phyloP scores from a whole-genome alignment of 1,140 invertebrate species.

The Myzus persicae region DNA sequence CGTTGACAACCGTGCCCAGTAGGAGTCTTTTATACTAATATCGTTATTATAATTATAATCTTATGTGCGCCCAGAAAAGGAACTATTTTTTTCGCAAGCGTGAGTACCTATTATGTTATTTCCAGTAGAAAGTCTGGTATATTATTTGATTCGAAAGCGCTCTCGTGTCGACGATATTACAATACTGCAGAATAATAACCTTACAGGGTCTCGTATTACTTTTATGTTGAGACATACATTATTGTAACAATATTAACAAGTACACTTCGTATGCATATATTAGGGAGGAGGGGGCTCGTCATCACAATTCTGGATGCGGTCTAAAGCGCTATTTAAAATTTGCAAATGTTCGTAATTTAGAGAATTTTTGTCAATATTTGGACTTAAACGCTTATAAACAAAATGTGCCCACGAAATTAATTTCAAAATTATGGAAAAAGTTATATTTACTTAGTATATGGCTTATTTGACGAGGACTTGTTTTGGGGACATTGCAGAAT shows the following conservation, averaged over 20 bases:
- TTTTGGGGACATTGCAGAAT: too few relatives aligned
- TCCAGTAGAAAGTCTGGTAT: conserved; percentile 28
- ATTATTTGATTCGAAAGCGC: conserved; percentile 47
- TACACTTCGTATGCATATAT: neutral
- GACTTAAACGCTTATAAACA: too few relatives aligned
- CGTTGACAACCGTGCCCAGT: neutral
- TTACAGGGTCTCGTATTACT: neutral
- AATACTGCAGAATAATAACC: neutral
- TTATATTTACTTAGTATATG: too few relatives aligned
- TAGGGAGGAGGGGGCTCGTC: too few relatives aligned
- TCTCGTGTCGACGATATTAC: neutral
- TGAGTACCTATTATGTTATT: neutral
- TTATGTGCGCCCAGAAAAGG: neutral
- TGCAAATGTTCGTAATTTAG: too few relatives aligned
- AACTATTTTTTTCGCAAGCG: neutral
- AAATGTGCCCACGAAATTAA: too few relatives aligned
- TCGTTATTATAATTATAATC: neutral
- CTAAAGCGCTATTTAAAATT: too few relatives aligned
- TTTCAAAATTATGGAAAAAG: too few relatives aligned
- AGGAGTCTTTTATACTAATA: conserved; percentile 13
- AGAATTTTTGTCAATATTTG: too few relatives aligned
- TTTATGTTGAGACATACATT: neutral
- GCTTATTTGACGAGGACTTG: too few relatives aligned
- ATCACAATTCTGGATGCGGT: too few relatives aligned
- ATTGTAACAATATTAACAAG: neutral